Evolutionary conservation across 92 coral and sea anemone genomes (phyloP).

Genomic region (Pocillopora grandis): DNA sequence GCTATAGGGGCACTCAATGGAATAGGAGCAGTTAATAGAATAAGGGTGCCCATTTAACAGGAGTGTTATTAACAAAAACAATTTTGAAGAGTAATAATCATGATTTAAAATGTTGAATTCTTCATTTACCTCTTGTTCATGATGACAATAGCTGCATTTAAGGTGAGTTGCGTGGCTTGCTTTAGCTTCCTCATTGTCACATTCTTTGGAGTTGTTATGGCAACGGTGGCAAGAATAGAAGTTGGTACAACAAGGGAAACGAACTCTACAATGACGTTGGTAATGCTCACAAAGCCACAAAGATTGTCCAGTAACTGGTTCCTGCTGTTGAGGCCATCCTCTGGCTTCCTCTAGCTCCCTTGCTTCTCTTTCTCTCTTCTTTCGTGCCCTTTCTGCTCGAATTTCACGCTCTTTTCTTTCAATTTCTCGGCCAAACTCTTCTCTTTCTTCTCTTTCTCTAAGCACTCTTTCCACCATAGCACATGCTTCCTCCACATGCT

Average conservation of each 20-base stretch:
- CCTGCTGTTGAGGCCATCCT: slow-evolving; percentile 20
- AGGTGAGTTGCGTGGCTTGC: slow-evolving; percentile 66
- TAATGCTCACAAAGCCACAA: slow-evolving; percentile 74
- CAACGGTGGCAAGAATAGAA: slow-evolving; percentile 85
- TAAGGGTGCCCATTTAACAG: too few species aligned
- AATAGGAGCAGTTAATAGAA: too few species aligned
- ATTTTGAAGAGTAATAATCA: too few species aligned
- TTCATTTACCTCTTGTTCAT: slow-evolving; percentile 62
- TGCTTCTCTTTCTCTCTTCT: slow-evolving; percentile 12
- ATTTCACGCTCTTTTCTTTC: slow-evolving; percentile 19
- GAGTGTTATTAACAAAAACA: too few species aligned
- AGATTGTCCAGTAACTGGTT: not conserved
- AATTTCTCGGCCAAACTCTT: slow-evolving; percentile 19
- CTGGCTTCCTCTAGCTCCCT: slow-evolving; percentile 17
- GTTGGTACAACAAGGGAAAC: slow-evolving; percentile 66
- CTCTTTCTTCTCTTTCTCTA: slow-evolving; percentile 33
- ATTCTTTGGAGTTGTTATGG: slow-evolving; percentile 74
- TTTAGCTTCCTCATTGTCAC: slow-evolving; percentile 57
- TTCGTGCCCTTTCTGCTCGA: slow-evolving; percentile 13
- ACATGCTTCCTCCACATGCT: slow-evolving; percentile 37
- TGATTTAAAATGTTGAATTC: too few species aligned
- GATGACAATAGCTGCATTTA: slow-evolving; percentile 57
- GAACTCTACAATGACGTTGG: slow-evolving; percentile 67
- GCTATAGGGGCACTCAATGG: too few species aligned
- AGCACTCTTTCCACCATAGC: slow-evolving; percentile 28